phyloP scores from a whole-genome alignment of 2,888 invertebrate species.

The Cerceris ruficornis region DNA sequence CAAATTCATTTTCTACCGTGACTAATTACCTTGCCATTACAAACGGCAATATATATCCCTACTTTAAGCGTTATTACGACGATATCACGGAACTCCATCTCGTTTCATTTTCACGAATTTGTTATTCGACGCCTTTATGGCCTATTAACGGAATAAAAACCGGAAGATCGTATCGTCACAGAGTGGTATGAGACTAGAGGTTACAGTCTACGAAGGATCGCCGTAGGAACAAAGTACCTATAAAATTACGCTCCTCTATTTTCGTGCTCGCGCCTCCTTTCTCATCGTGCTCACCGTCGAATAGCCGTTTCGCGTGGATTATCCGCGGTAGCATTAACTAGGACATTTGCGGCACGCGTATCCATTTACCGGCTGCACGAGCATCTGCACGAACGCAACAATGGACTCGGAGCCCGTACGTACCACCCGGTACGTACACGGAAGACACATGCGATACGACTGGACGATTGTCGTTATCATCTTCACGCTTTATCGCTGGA shows the following conservation, averaged over 20 bases:
- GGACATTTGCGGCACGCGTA: constrained; percentile 51
- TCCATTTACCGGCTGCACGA: constrained; percentile 51
- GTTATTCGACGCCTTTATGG: background rate
- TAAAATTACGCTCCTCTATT: constrained; percentile 20
- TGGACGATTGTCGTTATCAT: background rate
- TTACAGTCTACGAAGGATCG: constrained; percentile 7
- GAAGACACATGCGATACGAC: constrained; percentile 5
- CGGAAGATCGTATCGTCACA: background rate
- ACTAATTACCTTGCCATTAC: too few relatives aligned
- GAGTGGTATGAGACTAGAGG: too few relatives aligned
- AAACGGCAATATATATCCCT: too few relatives aligned
- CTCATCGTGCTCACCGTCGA: background rate
- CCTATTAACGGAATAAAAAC: constrained; percentile 1
- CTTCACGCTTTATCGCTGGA: too few relatives aligned
- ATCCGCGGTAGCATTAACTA: constrained; percentile 50
- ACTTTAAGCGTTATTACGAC: too few relatives aligned
- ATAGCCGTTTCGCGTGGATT: constrained; percentile 42
- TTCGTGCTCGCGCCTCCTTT: background rate
- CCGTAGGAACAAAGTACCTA: background rate
- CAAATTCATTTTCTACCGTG: too few relatives aligned
- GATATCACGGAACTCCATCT: background rate
- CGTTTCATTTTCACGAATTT: background rate
- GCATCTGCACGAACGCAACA: constrained; percentile 31
- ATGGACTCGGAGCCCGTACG: constrained; percentile 12
- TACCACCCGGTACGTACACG: constrained; percentile 6